Percentiles rank a stretch among this genome's conserved stretches.
Conservation (phyloP, 1,140 invertebrate species). For the Lepeophtheirus salmonis region DNA sequence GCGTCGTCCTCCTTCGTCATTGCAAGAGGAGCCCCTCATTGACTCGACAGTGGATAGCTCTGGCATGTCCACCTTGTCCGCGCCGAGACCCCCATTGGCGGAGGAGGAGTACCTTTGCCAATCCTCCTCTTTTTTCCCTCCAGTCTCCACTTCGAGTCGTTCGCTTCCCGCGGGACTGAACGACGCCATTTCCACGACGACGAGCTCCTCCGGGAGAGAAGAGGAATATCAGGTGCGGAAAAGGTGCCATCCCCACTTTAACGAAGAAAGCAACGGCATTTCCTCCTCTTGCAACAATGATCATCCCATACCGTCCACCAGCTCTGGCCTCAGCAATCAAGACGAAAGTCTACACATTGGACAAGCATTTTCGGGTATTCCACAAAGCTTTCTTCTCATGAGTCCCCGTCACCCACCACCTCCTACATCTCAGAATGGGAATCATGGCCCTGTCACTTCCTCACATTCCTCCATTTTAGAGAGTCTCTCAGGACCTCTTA, state of each 20-base stretch:
- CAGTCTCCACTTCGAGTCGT: neutral
- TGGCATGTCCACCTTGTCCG: neutral
- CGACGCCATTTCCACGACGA: neutral
- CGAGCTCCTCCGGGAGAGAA: neutral
- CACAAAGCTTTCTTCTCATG: neutral
- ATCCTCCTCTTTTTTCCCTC: neutral
- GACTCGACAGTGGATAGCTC: neutral
- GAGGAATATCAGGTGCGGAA: neutral
- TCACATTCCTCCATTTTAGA: constrained; percentile 13
- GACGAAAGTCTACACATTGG: neutral
- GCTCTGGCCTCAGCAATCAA: neutral
- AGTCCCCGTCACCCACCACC: no score
- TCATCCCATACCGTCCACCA: neutral
- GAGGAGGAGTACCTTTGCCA: neutral
- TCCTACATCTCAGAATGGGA: no score
- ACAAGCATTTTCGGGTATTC: neutral
- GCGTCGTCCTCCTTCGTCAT: neutral
- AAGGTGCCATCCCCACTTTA: no score
- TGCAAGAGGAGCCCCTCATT: neutral
- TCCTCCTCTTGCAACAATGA: neutral
- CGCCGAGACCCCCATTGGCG: neutral
- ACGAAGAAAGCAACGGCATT: neutral
- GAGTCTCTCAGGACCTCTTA: constrained; percentile 2
- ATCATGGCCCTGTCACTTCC: neutral
- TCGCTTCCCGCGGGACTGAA: neutral